Conservation (phyloP, 2,113 vertebrate genomes). For the Tympanuchus pallidicinctus region DNA sequence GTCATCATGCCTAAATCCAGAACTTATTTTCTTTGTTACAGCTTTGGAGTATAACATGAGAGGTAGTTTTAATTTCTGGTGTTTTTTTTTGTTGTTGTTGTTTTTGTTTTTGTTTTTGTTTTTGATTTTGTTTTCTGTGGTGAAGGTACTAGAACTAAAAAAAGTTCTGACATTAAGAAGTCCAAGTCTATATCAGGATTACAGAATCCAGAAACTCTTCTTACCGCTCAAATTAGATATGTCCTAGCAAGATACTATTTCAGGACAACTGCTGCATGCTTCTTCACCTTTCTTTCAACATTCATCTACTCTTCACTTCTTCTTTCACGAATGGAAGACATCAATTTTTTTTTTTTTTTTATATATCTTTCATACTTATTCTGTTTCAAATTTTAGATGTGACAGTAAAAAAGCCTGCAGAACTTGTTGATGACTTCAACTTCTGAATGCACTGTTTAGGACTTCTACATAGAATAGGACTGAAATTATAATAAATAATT, state of each 20-base stretch:
- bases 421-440: too few relatives aligned
- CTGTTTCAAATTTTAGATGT: too few relatives aligned
- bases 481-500: too few relatives aligned
- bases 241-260: neutral
- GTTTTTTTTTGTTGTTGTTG: too few relatives aligned
- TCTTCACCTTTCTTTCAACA: neutral
- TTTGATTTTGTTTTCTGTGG: neutral
- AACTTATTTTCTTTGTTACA: neutral
- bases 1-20: neutral
- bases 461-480: too few relatives aligned
- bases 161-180: neutral
- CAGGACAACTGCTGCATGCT: neutral
- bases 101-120: too few relatives aligned
- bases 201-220: neutral
- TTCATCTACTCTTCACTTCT: neutral
- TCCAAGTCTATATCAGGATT: neutral
- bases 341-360: neutral
- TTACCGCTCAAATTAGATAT: neutral
- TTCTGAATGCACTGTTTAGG: too few relatives aligned
- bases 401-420: too few relatives aligned
- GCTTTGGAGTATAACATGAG: neutral
- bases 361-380: too few relatives aligned
- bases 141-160: neutral
- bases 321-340: neutral
- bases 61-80: neutral